Percentiles rank a stretch among this genome's conserved stretches.
Conservation (phyloP, 2,797 vertebrate species). For the Thaleichthys pacificus region DNA sequence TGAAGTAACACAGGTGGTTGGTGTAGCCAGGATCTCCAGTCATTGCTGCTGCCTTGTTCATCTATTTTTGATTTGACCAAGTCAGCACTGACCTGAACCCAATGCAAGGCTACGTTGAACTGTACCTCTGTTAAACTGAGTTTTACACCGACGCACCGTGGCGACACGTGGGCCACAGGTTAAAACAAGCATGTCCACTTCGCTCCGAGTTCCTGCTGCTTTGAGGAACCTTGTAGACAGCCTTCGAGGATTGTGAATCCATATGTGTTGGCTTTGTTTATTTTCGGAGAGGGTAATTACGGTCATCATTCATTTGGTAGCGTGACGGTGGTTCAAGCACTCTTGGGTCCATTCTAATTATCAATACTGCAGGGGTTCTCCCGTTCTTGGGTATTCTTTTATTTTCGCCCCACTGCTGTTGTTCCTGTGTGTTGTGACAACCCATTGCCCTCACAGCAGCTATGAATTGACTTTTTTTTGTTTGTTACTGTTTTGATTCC, state of each 20-base stretch:
- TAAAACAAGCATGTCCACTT: slow-evolving; percentile 20
- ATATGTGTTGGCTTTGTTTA: slow-evolving; percentile 33
- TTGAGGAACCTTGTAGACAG: not conserved
- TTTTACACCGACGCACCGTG: not conserved
- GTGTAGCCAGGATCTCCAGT: slow-evolving; percentile 5
- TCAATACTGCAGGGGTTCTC: slow-evolving; percentile 25
- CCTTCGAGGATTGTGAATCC: slow-evolving; percentile 26
- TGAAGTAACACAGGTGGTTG: not conserved
- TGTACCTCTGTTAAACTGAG: not conserved
- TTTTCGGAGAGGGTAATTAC: slow-evolving; percentile 41
- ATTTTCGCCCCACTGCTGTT: slow-evolving; percentile 29
- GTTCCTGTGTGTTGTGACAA: slow-evolving; percentile 39
- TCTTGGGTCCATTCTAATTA: slow-evolving; percentile 52
- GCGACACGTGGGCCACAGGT: slow-evolving; percentile 15
- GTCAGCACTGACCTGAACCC: not conserved
- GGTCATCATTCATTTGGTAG: slow-evolving; percentile 42
- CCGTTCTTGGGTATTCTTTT: slow-evolving; percentile 25
- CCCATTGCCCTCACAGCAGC: slow-evolving; percentile 54
- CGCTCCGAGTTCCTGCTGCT: not conserved
- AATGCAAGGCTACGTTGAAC: not conserved
- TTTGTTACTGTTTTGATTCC: slow-evolving; percentile 5
- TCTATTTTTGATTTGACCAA: not conserved
- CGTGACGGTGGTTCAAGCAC: slow-evolving; percentile 28
- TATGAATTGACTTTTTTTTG: slow-evolving; percentile 50
- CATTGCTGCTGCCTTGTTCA: slow-evolving; percentile 5